Percentiles rank a stretch among this genome's conserved stretches.
phyloP scores from a whole-genome alignment of 35 echinoderm and acorn worm species.

The Heliocidaris tuberculata region DNA sequence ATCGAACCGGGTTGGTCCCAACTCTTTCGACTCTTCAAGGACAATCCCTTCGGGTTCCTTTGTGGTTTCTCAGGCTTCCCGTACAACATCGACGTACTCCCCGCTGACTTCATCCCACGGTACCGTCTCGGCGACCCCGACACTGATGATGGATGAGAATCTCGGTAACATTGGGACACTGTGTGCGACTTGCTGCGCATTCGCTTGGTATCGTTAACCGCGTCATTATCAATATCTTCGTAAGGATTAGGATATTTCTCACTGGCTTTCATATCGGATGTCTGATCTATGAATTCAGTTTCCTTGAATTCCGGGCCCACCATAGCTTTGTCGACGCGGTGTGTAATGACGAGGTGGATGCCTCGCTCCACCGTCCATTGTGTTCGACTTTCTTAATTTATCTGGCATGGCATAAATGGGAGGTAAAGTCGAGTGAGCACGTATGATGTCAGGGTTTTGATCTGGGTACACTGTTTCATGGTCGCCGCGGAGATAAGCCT shows the following conservation, averaged over 20 bases:
- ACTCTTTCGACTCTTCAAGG: background rate
- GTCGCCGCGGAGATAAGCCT: too few species aligned
- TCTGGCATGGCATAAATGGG: conserved; percentile 36
- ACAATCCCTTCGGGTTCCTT: background rate
- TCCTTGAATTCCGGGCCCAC: background rate
- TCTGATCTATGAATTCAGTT: background rate
- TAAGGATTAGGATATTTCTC: background rate
- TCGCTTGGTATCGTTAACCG: background rate
- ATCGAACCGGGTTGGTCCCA: conserved; percentile 35
- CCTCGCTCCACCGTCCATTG: background rate
- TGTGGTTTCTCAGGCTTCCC: conserved; percentile 10
- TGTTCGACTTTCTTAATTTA: conserved; percentile 18
- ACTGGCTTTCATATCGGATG: background rate
- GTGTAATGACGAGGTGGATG: conserved; percentile 13
- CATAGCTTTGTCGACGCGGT: background rate
- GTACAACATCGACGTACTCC: conserved; percentile 2
- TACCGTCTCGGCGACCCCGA: background rate
- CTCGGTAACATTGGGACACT: conserved; percentile 6
- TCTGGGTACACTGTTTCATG: background rate
- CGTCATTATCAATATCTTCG: conserved; percentile 1
- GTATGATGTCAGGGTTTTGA: conserved; percentile 23
- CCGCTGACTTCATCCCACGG: conserved; percentile 33
- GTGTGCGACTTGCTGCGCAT: conserved; percentile 25
- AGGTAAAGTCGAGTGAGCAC: background rate
- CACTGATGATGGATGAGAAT: background rate